Conservation (phyloP, 2,797 vertebrate genomes). For the Saxicola maurus region DNA sequence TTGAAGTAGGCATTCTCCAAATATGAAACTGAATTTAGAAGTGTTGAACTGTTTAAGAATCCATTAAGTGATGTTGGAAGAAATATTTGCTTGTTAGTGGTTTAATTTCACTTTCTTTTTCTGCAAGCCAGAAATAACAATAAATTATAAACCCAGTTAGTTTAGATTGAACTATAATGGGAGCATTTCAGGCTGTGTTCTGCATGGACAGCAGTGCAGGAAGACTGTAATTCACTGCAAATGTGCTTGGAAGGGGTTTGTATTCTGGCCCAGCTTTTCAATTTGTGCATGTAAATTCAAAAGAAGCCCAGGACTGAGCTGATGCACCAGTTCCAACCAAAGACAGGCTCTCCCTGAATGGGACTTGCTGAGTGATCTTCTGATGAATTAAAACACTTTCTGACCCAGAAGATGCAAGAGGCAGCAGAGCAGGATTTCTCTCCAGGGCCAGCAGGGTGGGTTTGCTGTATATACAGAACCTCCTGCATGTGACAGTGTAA, state of each 20-base stretch:
- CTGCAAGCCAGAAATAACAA: neutral
- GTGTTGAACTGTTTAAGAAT: neutral
- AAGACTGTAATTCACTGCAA: neutral
- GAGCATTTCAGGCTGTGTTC: neutral
- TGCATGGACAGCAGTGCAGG: neutral
- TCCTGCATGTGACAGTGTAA: neutral
- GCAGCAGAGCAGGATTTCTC: neutral
- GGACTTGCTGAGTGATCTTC: neutral
- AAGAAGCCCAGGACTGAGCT: neutral
- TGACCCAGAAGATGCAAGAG: neutral
- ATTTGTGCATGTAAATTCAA: neutral
- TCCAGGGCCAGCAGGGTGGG: neutral
- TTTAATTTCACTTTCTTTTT: conserved; percentile 12
- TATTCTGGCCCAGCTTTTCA: neutral
- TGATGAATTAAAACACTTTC: neutral
- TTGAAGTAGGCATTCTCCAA: neutral
- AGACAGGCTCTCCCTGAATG: fast-evolving
- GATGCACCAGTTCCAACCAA: neutral
- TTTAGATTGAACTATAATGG: conserved; percentile 14
- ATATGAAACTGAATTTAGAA: neutral
- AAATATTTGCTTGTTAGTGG: neutral
- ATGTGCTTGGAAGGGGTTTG: neutral
- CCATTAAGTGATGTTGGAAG: neutral
- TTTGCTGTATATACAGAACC: fast-evolving
- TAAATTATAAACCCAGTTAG: neutral